Evolutionary conservation across 2,113 vertebrate species (phyloP), one percentile per base, ranked within the genome.

Genomic region (Podiceps cristatus): DNA sequence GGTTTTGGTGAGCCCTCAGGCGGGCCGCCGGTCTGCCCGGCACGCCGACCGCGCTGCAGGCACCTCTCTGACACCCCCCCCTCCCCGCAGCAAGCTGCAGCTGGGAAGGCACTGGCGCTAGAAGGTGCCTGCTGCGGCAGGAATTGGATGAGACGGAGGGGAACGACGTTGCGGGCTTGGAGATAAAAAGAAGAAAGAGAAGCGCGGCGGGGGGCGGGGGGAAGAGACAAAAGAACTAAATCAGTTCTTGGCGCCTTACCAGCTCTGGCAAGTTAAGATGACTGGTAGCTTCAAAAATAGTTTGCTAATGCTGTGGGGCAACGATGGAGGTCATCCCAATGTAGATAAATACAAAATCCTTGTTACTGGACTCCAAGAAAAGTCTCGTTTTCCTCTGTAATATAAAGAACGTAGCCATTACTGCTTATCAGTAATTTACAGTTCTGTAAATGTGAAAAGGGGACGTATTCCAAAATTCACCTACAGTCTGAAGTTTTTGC

Each of bases 61-160:
- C 55, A 13, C 13, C 44, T 4, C 13, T 13, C 23, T 22, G 27
- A 8, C 19, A 20, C 4, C 8, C 11, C 29, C 24, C 29, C 5
- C 1, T 8, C 42, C 14, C 13, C 10, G 24, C 35, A 7, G 63
- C 11, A 1, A 6, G 31, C 45, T 53, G 45, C 20, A 8, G 31
- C 55, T 4, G 23, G 15, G 31, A 11, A 4, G 11, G 18, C 14
- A 1, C 7, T 14, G 25, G n/a, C 8, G 6, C 17, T 29, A 2
- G 52, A 10, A 13, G 18, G 13, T 15, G 27, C 7, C 52, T 33
- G 28, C 13, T 2, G 2, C 3, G 8, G 53, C 75, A n/a, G 47
- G 29, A 5, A 0, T 1, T 7, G 18, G 15, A 22, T 22, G 55
- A 31, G 37, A 18, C 6, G 3, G 14, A 12, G 1, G 2, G 31